A percentile compares a stretch with the other conserved stretches of the same genome.
Conservation (phyloP, 1,140 invertebrate genomes). For the Chironomus tepperi region DNA sequence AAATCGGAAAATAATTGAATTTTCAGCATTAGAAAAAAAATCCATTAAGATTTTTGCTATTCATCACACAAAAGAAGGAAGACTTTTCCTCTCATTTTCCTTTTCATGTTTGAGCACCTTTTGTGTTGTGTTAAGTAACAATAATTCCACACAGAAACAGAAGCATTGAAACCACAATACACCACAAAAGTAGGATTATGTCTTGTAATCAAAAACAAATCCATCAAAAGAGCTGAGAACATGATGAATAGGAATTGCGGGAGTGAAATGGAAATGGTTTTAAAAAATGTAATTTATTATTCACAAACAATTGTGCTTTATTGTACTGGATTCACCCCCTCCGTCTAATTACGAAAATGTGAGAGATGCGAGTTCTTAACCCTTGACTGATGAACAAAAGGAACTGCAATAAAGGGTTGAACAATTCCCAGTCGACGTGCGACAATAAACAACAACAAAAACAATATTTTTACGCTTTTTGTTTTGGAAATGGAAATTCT, state of each 20-base stretch:
- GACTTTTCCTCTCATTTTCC: too few relatives aligned
- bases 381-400: background rate
- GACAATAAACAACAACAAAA: slow-evolving; percentile 13
- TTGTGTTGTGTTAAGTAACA: too few relatives aligned
- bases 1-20: too few relatives aligned
- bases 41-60: too few relatives aligned
- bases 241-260: too few relatives aligned
- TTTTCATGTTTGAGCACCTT: too few relatives aligned
- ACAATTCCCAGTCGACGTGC: background rate
- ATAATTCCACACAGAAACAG: too few relatives aligned
- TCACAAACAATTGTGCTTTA: background rate
- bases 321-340: background rate
- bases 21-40: too few relatives aligned
- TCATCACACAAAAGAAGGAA: too few relatives aligned
- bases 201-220: slow-evolving; percentile 2
- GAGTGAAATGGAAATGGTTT: background rate
- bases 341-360: background rate
- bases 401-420: background rate
- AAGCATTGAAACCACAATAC: background rate
- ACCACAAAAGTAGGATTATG: slow-evolving; percentile 12
- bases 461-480: background rate
- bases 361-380: background rate
- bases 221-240: background rate
- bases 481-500: background rate
- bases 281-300: background rate